Evolutionary conservation across 2,113 vertebrate genomes (phyloP), one percentile per base, ranked within the genome.

Genomic region (Rynchops niger): DNA sequence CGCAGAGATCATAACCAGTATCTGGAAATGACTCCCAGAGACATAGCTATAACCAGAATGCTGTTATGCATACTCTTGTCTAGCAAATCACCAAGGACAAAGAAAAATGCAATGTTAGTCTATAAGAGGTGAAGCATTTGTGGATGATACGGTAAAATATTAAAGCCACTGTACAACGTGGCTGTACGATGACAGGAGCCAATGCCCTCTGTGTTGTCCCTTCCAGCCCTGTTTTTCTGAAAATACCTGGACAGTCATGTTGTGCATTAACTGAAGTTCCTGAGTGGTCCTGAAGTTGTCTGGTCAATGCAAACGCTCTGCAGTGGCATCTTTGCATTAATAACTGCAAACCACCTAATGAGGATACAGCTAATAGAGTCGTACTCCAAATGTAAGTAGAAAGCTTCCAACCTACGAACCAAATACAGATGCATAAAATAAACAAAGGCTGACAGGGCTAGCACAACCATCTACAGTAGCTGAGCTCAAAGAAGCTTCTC

Each of bases 401-500:
- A 90, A 67, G 38, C 17, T 82, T 77, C 56, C 40, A 88, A 67
- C 9, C n/a, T 63, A 36, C 7, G 34, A 79, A 38, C 5, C 45
- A 79, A 61, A 70, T 26, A 78, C 42, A 92, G n/a, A 69, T 12
- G 6, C 5, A 18, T 15, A 63, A 81, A 81, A 69, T 18, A 81
- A 81, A 73, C 18, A 49, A 73, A 45, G 29, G 23, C 27, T 55
- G 34, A 9, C 34, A 53, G 8, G 17, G n/a, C 32, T 59, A 80
- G 34, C 13, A 55, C 0, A 0, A 69, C 19, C 50, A 72, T 16
- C 15, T 40, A 22, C 15, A 50, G 23, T 2, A 90, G 11, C 30
- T 34, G 21, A 29, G 49, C 40, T 82, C 66, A 55, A 77, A 82
- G 26, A 9, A 77, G 36, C 30, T 93, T 85, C 42, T 45, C 59